Percentiles rank a stretch among this genome's conserved stretches.
phyloP scores from a whole-genome alignment of 2,888 invertebrate species.

The Hermaeophaga mercurialis region DNA sequence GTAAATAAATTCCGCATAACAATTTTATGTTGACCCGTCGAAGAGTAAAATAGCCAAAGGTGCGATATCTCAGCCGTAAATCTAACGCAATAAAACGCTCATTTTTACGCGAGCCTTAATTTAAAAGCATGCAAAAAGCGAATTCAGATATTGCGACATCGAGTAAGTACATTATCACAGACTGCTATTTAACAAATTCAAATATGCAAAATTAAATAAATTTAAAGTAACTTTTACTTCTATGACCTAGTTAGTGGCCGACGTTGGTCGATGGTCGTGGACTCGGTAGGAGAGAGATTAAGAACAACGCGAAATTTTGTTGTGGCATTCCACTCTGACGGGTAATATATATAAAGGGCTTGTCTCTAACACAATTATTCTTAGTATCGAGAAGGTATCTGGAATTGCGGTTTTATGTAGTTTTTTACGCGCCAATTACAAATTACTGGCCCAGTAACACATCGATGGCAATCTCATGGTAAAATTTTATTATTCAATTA shows the following conservation, averaged over 20 bases:
- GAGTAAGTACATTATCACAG: slow-evolving; percentile 28
- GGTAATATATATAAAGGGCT: too few relatives aligned
- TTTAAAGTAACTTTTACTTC: slow-evolving; percentile 42
- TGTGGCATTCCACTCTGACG: too few relatives aligned
- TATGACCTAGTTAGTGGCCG: slow-evolving; percentile 38
- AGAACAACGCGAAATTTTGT: neutral
- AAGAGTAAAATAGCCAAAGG: slow-evolving; percentile 10
- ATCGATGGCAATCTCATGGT: too few relatives aligned
- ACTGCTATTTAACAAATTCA: slow-evolving; percentile 29
- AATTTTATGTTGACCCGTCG: slow-evolving; percentile 11
- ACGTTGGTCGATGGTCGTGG: slow-evolving; percentile 3
- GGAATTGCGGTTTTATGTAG: too few relatives aligned
- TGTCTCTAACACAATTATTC: too few relatives aligned
- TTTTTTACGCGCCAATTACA: too few relatives aligned
- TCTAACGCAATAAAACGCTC: slow-evolving; percentile 11
- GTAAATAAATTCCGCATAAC: neutral
- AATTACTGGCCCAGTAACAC: too few relatives aligned
- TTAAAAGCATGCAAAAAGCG: slow-evolving; percentile 33
- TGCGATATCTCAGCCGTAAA: slow-evolving; percentile 12
- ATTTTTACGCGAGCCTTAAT: slow-evolving; percentile 8
- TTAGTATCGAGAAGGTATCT: too few relatives aligned
- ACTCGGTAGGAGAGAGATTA: neutral
- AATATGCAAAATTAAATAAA: slow-evolving; percentile 38
- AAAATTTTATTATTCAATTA: too few relatives aligned
- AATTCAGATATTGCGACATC: slow-evolving; percentile 39